Conservation (phyloP, 2,797 vertebrate species). For the Paguma larvata region DNA sequence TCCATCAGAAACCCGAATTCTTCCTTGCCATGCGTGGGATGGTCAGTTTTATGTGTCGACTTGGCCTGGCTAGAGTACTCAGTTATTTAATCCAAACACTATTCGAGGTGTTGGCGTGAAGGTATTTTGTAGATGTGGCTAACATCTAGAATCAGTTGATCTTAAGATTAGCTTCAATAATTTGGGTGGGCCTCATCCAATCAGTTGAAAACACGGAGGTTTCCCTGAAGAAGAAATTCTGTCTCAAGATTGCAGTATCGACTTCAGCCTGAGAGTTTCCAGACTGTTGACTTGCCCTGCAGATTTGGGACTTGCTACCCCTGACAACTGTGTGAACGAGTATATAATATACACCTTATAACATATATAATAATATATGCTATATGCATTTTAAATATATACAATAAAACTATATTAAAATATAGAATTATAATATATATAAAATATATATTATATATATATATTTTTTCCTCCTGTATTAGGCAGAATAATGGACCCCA, state of each 20-base stretch:
- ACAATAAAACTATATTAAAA: neutral
- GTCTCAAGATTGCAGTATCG: neutral
- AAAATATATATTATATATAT: neutral
- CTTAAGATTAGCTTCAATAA: neutral
- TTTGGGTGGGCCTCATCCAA: neutral
- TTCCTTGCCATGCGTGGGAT: neutral
- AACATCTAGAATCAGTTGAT: neutral
- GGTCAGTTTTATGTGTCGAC: neutral
- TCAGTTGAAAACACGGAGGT: neutral
- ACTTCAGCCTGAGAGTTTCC: neutral
- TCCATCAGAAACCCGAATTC: too few relatives aligned
- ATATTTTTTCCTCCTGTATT: neutral
- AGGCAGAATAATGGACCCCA: neutral
- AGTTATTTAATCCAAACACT: neutral
- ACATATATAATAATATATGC: neutral
- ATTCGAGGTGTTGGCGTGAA: neutral
- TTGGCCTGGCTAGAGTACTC: neutral
- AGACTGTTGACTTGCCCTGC: too few relatives aligned
- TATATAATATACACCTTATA: neutral
- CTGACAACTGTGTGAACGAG: neutral
- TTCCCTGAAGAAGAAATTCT: neutral
- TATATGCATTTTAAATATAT: neutral
- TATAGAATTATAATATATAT: neutral
- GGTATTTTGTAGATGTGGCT: neutral
- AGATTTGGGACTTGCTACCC: neutral